Evolutionary conservation across 2,888 invertebrate species (phyloP).

Genomic region (Bombylius discolor): DNA sequence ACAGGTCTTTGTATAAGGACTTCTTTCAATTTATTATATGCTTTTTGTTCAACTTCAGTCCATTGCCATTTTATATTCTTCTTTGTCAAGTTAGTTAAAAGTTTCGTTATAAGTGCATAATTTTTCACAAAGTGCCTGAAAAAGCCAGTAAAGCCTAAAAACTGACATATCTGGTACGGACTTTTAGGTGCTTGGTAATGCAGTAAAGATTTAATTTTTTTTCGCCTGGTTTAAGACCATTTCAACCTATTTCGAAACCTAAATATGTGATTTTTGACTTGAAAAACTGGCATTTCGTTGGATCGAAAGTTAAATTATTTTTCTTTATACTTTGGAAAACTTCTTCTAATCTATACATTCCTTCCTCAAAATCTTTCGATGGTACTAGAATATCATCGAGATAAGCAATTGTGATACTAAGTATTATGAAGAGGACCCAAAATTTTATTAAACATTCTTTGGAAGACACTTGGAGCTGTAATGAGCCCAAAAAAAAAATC

Average conservation of each 20-base stretch:
- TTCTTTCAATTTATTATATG: background rate
- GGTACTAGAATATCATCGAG: constrained; percentile 10
- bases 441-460: constrained; percentile 9
- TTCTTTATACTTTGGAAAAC: constrained; percentile 4
- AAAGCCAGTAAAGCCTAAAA: constrained; percentile 20
- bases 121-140: constrained; percentile 19
- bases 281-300: constrained; percentile 9
- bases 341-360: constrained; percentile 4
- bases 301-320: constrained; percentile 5
- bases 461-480: constrained; percentile 10
- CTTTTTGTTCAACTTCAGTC: background rate
- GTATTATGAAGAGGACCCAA: constrained; percentile 1
- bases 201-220: constrained; percentile 17
- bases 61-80: constrained; percentile 5
- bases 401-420: constrained; percentile 5
- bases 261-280: constrained; percentile 8
- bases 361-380: background rate
- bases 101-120: constrained; percentile 14
- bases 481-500: constrained; percentile 10
- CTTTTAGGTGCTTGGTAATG: constrained; percentile 14
- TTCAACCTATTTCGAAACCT: constrained; percentile 14
- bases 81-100: constrained; percentile 11
- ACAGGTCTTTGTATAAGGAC: constrained; percentile 12
- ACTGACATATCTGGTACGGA: constrained; percentile 18
- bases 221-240: constrained; percentile 15